Percentiles rank a stretch among this genome's conserved stretches.
Evolutionary conservation across 2,113 vertebrate genomes (phyloP).

Genomic region (Empidonax traillii): DNA sequence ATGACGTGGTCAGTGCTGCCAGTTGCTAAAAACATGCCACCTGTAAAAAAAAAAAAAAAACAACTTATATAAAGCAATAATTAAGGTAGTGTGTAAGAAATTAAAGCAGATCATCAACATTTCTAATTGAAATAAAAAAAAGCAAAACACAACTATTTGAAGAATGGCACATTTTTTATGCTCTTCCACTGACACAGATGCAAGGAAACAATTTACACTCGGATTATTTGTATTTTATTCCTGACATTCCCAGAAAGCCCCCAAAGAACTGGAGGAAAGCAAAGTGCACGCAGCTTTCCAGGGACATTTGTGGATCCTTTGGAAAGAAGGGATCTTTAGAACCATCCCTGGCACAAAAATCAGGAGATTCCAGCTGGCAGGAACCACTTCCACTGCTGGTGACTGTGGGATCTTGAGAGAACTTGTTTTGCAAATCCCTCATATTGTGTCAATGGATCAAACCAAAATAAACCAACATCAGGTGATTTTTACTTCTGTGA

Average conservation of each 20-base stretch:
- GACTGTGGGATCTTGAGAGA: background rate
- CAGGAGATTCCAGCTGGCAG: background rate
- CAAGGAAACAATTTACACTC: background rate
- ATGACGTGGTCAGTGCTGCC: constrained; percentile 97
- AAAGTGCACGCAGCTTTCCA: background rate
- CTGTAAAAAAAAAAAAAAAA: constrained; percentile 65
- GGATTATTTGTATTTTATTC: background rate
- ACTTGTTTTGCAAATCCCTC: background rate
- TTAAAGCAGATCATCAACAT: background rate
- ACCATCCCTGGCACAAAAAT: background rate
- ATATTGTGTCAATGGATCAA: background rate
- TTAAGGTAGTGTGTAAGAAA: background rate
- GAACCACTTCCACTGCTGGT: background rate
- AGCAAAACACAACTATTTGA: background rate
- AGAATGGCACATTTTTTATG: background rate
- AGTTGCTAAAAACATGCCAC: constrained; percentile 95
- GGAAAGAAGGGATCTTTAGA: background rate
- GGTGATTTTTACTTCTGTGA: background rate
- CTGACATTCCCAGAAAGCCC: background rate
- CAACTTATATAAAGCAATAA: background rate
- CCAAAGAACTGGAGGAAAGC: background rate
- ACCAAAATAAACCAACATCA: background rate
- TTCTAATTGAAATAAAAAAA: background rate
- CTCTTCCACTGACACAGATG: background rate
- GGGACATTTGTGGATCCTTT: background rate